Percentiles rank a stretch among this genome's conserved stretches.
Evolutionary conservation across 2,888 invertebrate species (phyloP).

Genomic region (Microdon myrmicae): DNA sequence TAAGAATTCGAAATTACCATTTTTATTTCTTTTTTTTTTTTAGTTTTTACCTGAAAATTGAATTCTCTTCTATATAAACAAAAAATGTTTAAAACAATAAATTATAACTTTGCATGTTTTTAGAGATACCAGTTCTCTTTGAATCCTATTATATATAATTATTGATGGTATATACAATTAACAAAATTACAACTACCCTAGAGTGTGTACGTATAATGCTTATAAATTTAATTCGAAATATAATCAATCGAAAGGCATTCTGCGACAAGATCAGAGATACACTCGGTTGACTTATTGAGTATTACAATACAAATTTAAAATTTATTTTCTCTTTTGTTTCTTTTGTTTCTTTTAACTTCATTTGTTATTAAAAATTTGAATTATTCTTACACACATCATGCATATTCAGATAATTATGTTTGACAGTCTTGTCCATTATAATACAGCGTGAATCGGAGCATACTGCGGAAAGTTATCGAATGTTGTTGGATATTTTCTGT

Average conservation of each 20-base stretch:
- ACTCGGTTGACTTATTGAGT: slow-evolving; percentile 33
- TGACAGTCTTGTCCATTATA: too few relatives aligned
- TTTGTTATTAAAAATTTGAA: slow-evolving; percentile 14
- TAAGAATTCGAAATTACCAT: too few relatives aligned
- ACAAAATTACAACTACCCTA: slow-evolving; percentile 31
- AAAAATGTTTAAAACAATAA: slow-evolving; percentile 15
- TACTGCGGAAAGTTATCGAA: too few relatives aligned
- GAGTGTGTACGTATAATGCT: slow-evolving; percentile 8
- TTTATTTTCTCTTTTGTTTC: slow-evolving; percentile 19
- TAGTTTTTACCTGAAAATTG: slow-evolving; percentile 5
- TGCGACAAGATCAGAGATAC: slow-evolving; percentile 32
- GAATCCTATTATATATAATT: slow-evolving; percentile 1
- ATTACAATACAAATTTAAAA: slow-evolving; percentile 27
- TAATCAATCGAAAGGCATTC: slow-evolving; percentile 36
- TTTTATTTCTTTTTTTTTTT: slow-evolving; percentile 7
- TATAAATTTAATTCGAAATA: slow-evolving; percentile 4
- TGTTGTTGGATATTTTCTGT: too few relatives aligned
- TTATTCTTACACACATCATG: neutral
- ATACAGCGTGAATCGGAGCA: too few relatives aligned
- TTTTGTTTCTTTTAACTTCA: slow-evolving; percentile 4
- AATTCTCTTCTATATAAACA: slow-evolving; percentile 1
- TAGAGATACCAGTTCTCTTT: slow-evolving; percentile 5
- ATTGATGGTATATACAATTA: slow-evolving; percentile 21
- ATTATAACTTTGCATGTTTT: slow-evolving; percentile 4
- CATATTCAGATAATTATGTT: too few relatives aligned